Evolutionary conservation across 2,797 vertebrate species (phyloP), one percentile per base, ranked within the genome.

Genomic region (Philypnodon macrostomus): DNA sequence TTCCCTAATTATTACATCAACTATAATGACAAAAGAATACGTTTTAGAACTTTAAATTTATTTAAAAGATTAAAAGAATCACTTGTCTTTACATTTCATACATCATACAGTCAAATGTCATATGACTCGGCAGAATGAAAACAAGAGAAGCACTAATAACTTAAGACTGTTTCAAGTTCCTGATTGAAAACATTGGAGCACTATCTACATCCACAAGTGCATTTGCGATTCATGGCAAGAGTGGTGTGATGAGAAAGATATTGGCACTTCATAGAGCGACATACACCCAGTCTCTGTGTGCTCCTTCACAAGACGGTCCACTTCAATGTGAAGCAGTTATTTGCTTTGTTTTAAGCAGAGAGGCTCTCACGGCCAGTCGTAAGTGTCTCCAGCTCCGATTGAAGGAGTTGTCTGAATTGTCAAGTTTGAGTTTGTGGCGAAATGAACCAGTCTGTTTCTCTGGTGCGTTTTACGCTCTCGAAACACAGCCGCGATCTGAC

Each of bases 241-340:
- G 70, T 37, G 67, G 45, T 65, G 74, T 60, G 61, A 57, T 66
- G 65, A 68, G 47, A 77, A 76, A 72, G 73, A 82, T 66, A 75
- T 75, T 87, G 88, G 90, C 88, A 90, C 87, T 85, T 87, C 66
- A 80, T 81, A 69, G 80, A 87, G 84, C 85, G 61, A 81, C n/a
- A n/a, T 62, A 79, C 74, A 83, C 70, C 73, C 67, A 60, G 75
- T 87, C 85, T 88, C 60, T 69, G 70, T 44, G 63, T 72, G 75
- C 71, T 75, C 65, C 74, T 73, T 79, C 73, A 71, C 68, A 70
- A 84, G 64, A 79, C 58, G 47, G 75, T 87, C 89, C 87, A 90
- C 90, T 91, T 91, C 90, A 91, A 91, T 89, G 87, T 91, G 90
- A 92, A 92, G 90, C 78, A 89, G 85, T 85, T 84, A 85, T 81